Percentiles rank a stretch among this genome's conserved stretches.
Evolutionary conservation across 2,113 vertebrate species (phyloP).

Genomic region (Crypturellus undulatus): DNA sequence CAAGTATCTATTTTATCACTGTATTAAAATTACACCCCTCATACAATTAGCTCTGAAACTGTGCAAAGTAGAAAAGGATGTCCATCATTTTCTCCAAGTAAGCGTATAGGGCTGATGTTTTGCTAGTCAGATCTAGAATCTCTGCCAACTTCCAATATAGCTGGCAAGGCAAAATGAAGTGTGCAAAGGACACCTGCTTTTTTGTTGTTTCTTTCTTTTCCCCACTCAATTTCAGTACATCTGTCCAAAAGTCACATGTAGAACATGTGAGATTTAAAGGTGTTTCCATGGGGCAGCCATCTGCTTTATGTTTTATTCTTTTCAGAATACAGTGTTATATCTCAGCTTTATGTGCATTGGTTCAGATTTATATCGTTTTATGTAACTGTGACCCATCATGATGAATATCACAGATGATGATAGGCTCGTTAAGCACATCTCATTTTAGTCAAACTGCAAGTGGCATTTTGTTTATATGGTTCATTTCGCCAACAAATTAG

Average conservation of each 20-base stretch:
- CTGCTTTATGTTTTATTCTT: conserved; percentile 57
- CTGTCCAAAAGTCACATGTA: conserved; percentile 4
- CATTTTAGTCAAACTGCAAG: conserved; percentile 83
- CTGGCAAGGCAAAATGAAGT: not conserved
- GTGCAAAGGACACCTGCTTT: not conserved
- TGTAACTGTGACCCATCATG: conserved; percentile 68
- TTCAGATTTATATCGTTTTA: conserved; percentile 66
- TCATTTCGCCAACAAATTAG: conserved; percentile 87
- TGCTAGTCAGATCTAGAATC: not conserved
- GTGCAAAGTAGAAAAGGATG: not conserved
- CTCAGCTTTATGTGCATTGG: conserved; percentile 45
- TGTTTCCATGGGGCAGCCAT: conserved; percentile 42
- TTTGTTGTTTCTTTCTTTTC: not conserved
- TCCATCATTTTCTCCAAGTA: not conserved
- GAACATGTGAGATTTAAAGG: conserved; percentile 28
- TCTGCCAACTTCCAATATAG: not conserved
- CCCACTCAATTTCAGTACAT: not conserved
- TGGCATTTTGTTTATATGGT: conserved; percentile 86
- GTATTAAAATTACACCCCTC: not conserved
- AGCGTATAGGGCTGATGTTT: not conserved
- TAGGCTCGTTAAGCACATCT: conserved; percentile 83
- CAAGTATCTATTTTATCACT: not conserved
- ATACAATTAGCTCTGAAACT: not conserved
- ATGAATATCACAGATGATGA: conserved; percentile 77
- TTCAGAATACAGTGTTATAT: conserved; percentile 32